Percentiles rank a stretch among this genome's conserved stretches.
Evolutionary conservation across 2,797 vertebrate genomes (phyloP).

Genomic region (Cyprinodon diabolis): DNA sequence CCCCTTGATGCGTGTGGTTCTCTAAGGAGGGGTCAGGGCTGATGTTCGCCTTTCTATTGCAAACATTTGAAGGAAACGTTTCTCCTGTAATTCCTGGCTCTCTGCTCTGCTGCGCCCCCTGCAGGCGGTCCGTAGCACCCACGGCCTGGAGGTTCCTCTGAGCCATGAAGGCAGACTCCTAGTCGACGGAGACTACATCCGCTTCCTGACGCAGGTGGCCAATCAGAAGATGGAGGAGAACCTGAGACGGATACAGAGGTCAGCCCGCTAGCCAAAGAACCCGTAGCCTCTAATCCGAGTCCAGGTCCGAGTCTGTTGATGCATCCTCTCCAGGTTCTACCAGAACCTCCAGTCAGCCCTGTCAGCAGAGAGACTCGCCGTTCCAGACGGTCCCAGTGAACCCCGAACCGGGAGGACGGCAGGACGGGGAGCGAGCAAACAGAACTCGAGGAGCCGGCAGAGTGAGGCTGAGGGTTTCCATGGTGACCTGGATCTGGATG

Average conservation of each 20-base stretch:
- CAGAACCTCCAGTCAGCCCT: slow-evolving; percentile 56
- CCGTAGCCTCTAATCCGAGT: background rate
- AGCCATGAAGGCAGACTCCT: slow-evolving; percentile 82
- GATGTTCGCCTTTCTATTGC: no score
- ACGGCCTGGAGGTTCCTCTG: slow-evolving; percentile 92
- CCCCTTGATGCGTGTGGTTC: no score
- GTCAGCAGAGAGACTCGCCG: slow-evolving; percentile 6
- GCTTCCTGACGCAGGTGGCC: slow-evolving; percentile 85
- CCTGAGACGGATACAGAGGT: slow-evolving; percentile 88
- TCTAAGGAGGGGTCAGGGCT: no score
- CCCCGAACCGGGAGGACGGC: background rate
- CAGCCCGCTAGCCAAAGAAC: slow-evolving; percentile 5
- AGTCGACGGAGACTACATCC: slow-evolving; percentile 87
- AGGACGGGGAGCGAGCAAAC: background rate
- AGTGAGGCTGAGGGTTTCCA: slow-evolving; percentile 18
- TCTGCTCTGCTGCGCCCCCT: slow-evolving; percentile 10
- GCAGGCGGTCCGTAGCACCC: slow-evolving; percentile 88
- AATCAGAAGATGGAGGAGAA: slow-evolving; percentile 96
- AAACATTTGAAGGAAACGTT: no score
- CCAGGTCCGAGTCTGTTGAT: background rate
- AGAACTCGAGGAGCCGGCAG: slow-evolving; percentile 28
- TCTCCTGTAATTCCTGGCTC: background rate
- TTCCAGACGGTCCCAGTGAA: slow-evolving; percentile 23
- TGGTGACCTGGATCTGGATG: slow-evolving; percentile 36
- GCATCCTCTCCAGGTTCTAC: slow-evolving; percentile 51